Evolutionary conservation across 2,888 invertebrate species (phyloP).

Genomic region (Pocota personata): DNA sequence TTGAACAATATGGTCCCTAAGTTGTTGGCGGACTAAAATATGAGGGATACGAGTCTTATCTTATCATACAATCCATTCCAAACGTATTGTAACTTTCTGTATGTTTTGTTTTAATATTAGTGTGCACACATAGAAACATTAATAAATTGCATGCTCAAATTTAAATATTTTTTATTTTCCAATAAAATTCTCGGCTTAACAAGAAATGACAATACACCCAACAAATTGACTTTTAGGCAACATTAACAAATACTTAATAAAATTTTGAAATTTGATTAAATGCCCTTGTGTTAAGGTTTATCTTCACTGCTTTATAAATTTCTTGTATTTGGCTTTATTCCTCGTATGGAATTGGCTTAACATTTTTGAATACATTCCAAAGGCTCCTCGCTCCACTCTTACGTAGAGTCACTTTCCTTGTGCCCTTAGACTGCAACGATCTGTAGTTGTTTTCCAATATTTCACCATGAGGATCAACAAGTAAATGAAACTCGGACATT

Average conservation of each 20-base stretch:
- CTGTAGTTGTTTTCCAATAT: constrained; percentile 74
- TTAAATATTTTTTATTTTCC: background rate
- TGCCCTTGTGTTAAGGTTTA: background rate
- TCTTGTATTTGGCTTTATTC: background rate
- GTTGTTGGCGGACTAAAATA: no score
- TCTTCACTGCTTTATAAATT: background rate
- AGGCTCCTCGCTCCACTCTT: background rate
- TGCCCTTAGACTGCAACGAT: constrained; percentile 66
- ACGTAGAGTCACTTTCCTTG: constrained; percentile 64
- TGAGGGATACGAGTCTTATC: no score
- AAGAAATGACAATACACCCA: background rate
- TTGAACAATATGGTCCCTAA: no score
- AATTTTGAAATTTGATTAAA: background rate
- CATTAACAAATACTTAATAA: background rate
- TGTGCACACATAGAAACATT: no score
- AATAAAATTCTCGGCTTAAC: no score
- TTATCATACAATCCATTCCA: no score
- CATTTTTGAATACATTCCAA: background rate
- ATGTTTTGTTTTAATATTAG: no score
- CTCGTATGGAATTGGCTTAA: background rate
- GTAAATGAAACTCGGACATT: constrained; percentile 44
- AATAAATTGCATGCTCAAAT: background rate
- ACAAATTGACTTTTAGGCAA: background rate
- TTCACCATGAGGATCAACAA: constrained; percentile 63
- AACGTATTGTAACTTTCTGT: no score